Evolutionary conservation across 2,113 vertebrate genomes (phyloP).

Genomic region (Xiphophorus maculatus): DNA sequence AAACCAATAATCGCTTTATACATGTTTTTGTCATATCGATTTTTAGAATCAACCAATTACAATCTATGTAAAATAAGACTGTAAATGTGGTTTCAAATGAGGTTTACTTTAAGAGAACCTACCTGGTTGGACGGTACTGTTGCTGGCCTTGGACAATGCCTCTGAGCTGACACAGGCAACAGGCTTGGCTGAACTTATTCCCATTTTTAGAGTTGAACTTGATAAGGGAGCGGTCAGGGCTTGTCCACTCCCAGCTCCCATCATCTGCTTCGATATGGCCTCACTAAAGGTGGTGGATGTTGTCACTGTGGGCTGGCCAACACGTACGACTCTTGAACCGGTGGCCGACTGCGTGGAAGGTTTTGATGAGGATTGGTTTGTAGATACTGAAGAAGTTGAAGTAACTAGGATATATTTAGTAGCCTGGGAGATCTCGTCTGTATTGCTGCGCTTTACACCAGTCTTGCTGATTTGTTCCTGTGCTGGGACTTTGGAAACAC

Average conservation of each 20-base stretch:
- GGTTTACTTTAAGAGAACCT: slow-evolving; percentile 27
- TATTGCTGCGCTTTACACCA: slow-evolving; percentile 64
- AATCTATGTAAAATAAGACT: not conserved
- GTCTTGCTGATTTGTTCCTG: slow-evolving; percentile 55
- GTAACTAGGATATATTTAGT: slow-evolving; percentile 87
- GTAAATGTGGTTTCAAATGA: not conserved
- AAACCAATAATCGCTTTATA: too few species aligned
- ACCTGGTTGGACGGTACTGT: slow-evolving; percentile 74
- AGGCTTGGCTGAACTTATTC: slow-evolving; percentile 82
- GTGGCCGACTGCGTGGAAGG: slow-evolving; percentile 67
- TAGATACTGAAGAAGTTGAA: slow-evolving; percentile 77
- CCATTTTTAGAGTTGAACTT: slow-evolving; percentile 85
- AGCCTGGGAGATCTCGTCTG: slow-evolving; percentile 75
- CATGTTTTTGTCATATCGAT: too few species aligned
- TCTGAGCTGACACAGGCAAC: slow-evolving; percentile 77
- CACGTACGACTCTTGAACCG: slow-evolving; percentile 85
- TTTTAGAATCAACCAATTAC: not conserved
- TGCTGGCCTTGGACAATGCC: slow-evolving; percentile 72
- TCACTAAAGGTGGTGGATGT: slow-evolving; percentile 49
- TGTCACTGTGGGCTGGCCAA: slow-evolving; percentile 78
- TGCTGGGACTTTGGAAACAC: slow-evolving; percentile 57
- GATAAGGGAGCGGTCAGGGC: slow-evolving; percentile 74
- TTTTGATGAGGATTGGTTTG: slow-evolving; percentile 65
- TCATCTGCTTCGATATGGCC: slow-evolving; percentile 55
- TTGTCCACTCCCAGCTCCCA: slow-evolving; percentile 35